These are phyloP conservation scores for Oryzaephilus surinamensis DNA, from an alignment of 1,140 invertebrate species.

Conservation along the genomic window DNA sequence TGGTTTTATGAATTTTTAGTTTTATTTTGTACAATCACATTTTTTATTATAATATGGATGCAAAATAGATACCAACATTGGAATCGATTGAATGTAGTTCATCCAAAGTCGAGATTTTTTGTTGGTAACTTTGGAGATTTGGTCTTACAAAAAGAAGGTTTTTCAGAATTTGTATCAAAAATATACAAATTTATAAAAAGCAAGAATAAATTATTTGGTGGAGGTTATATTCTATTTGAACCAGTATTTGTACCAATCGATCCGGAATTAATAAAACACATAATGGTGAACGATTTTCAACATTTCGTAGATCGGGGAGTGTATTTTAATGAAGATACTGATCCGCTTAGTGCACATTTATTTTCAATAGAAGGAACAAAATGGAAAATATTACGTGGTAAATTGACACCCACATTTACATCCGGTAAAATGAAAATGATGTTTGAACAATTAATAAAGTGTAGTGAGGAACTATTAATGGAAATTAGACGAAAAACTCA, in stretches of 20 bases:
- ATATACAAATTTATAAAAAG: constrained; percentile 28
- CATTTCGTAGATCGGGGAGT: constrained; percentile 38
- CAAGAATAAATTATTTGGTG: constrained; percentile 6
- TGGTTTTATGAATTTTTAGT: no score
- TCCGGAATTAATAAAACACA: constrained; percentile 37
- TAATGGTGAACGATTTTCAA: constrained; percentile 39
- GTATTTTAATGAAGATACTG: constrained; percentile 33
- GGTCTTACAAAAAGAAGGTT: neutral
- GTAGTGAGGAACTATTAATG: constrained; percentile 33
- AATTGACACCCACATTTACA: no score
- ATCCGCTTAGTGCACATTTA: constrained; percentile 39
- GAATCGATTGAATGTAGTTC: no score
- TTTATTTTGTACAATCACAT: no score
- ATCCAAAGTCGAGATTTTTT: no score
- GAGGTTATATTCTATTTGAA: constrained; percentile 7
- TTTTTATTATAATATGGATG: no score
- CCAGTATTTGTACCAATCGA: constrained; percentile 30
- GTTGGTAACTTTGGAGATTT: no score
- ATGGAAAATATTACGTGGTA: constrained; percentile 40
- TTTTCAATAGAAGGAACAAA: constrained; percentile 34
- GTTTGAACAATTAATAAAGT: constrained; percentile 21
- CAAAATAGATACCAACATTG: no score
- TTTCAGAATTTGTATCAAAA: neutral
- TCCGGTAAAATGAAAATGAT: no score
- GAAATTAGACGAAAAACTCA: constrained; percentile 22